Conservation (phyloP, 2,113 vertebrate genomes). For the Phodopus roborovskii region DNA sequence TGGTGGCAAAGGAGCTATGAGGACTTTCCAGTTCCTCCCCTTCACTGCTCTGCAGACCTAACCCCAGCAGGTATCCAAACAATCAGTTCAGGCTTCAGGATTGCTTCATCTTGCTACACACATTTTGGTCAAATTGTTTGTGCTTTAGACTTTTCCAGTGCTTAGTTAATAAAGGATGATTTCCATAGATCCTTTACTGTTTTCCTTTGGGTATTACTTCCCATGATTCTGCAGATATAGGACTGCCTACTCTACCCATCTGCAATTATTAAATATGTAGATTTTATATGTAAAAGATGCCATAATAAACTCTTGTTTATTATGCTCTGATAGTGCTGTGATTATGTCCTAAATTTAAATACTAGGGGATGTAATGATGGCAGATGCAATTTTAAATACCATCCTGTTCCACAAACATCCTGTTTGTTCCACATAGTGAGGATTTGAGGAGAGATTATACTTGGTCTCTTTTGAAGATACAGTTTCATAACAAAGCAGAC, state of each 20-base stretch:
- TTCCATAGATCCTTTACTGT: neutral
- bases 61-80: neutral
- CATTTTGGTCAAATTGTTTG: neutral
- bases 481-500: neutral
- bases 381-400: neutral
- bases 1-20: neutral
- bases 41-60: neutral
- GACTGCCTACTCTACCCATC: neutral
- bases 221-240: neutral
- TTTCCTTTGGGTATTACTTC: neutral
- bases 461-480: neutral
- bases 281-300: neutral
- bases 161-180: neutral
- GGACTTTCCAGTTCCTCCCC: too few species aligned
- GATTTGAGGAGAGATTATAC: neutral
- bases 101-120: neutral
- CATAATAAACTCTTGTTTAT: neutral
- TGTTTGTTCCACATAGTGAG: rapidly evolving
- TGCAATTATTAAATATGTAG: neutral
- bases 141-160: neutral
- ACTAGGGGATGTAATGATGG: neutral
- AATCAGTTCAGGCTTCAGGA: neutral
- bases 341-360: neutral
- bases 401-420: neutral
- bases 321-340: neutral